These are phyloP conservation scores for Pachycephala philippinensis DNA, from an alignment of 2,113 vertebrate species.

Conservation along the genomic window DNA sequence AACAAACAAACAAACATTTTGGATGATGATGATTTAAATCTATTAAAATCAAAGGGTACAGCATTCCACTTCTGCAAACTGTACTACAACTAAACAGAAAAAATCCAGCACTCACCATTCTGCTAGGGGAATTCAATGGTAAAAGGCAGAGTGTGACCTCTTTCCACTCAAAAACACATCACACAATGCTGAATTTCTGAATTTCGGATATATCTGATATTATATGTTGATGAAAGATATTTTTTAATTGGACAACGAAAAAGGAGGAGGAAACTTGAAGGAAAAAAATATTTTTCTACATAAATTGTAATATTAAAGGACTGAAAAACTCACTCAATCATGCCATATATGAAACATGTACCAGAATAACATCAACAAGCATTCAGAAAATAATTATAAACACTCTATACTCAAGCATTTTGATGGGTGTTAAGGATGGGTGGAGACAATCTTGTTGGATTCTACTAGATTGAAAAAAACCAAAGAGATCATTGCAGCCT, in stretches of 20 bases:
- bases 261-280: neutral
- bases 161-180: neutral
- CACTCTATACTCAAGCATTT: neutral
- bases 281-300: neutral
- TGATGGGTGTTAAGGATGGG: neutral
- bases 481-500: neutral
- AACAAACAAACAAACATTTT: neutral
- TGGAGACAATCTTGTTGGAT: neutral
- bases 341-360: neutral
- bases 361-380: neutral
- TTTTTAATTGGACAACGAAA: neutral
- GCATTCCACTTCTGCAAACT: neutral
- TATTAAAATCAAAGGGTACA: neutral
- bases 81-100: neutral
- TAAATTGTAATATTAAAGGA: neutral
- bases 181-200: neutral
- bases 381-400: neutral
- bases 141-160: neutral
- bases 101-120: neutral
- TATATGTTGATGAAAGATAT: neutral
- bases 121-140: neutral
- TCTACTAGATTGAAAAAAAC: neutral
- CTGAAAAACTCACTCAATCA: neutral
- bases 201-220: neutral
- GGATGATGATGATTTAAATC: neutral